Evolutionary conservation across 2,888 invertebrate genomes (phyloP).

Genomic region (Drosophila macrospina): DNA sequence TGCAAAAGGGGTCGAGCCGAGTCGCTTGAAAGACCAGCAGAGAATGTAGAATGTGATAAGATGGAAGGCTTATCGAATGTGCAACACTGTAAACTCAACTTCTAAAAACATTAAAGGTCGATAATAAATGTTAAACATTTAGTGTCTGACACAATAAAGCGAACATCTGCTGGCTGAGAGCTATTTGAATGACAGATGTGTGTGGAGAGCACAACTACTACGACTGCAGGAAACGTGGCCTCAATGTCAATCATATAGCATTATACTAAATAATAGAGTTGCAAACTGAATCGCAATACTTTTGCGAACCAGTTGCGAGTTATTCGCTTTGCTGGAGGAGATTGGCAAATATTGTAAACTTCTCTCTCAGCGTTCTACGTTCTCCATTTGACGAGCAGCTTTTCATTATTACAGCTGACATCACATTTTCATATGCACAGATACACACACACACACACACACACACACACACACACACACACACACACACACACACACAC

Average conservation of each 20-base stretch:
- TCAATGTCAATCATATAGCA: slow-evolving; percentile 72
- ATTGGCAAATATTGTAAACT: slow-evolving; percentile 34
- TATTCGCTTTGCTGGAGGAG: slow-evolving; percentile 4
- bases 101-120: background rate
- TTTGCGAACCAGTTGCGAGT: slow-evolving; percentile 41
- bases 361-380: slow-evolving; percentile 23
- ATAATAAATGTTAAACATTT: background rate
- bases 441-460: slow-evolving; percentile 1
- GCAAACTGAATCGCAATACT: slow-evolving; percentile 35
- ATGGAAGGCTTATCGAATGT: background rate
- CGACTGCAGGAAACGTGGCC: slow-evolving; percentile 60
- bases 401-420: slow-evolving; percentile 63
- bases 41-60: slow-evolving; percentile 9
- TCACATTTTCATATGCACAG: slow-evolving; percentile 38
- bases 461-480: slow-evolving; percentile 1
- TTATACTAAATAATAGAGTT: slow-evolving; percentile 54
- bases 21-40: background rate
- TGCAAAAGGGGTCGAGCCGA: slow-evolving; percentile 47
- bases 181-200: slow-evolving; percentile 10
- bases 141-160: slow-evolving; percentile 1
- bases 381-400: slow-evolving; percentile 53
- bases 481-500: background rate
- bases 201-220: background rate
- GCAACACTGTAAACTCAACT: background rate
- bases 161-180: background rate